These are phyloP conservation scores for Bos taurus DNA, from an alignment of 2,113 vertebrate species.

Conservation along the genomic window DNA sequence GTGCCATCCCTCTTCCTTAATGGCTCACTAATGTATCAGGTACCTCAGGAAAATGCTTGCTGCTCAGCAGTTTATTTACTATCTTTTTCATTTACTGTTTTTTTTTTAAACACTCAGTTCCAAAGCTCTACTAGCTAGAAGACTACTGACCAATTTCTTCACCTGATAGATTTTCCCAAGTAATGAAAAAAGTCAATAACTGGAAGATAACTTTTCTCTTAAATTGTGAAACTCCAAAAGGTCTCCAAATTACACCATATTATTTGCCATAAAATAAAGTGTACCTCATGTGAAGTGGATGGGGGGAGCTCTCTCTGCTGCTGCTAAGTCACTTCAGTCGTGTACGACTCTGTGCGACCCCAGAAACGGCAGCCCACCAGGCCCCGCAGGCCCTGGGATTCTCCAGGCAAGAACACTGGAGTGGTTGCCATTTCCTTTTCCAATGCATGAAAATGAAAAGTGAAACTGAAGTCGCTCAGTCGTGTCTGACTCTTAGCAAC, in stretches of 20 bases:
- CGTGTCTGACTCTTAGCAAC: no score
- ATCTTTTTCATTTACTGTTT: not conserved
- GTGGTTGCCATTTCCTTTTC: no score
- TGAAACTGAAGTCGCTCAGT: no score
- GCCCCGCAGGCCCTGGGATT: no score
- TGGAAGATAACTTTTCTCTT: not conserved
- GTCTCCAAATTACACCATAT: not conserved
- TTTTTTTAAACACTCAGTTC: not conserved
- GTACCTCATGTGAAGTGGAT: not conserved
- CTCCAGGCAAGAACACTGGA: no score
- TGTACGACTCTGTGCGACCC: no score
- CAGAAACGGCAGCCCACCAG: no score
- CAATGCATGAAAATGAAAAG: no score
- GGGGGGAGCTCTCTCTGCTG: no score
- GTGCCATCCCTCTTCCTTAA: not conserved
- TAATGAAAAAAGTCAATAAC: not conserved
- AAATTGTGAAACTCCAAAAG: not conserved
- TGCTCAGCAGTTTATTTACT: not conserved
- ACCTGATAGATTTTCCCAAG: not conserved
- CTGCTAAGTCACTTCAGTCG: no score
- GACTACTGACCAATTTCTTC: not conserved
- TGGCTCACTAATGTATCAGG: not conserved
- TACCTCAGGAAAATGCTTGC: not conserved
- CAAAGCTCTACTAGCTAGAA: not conserved
- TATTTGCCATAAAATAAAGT: not conserved